Percentiles rank a stretch among this genome's conserved stretches.
These are phyloP conservation scores for Coccyzus lansbergi DNA, from an alignment of 2,797 vertebrate genomes.

Conservation along the genomic window DNA sequence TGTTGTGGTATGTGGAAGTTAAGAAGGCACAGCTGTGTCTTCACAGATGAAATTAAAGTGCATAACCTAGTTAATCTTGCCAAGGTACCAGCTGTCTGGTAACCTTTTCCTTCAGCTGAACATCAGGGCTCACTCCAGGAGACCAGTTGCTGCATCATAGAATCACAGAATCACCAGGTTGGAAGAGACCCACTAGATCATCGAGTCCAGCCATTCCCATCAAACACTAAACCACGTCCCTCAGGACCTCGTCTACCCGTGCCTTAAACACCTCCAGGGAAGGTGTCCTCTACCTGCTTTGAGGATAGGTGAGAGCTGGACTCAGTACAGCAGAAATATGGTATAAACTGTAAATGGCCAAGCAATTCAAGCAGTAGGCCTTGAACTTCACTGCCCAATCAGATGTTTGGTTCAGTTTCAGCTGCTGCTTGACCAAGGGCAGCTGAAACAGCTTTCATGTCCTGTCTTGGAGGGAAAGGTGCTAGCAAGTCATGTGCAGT, in stretches of 20 bases:
- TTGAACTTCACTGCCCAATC: not conserved
- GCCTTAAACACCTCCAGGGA: too few relatives aligned
- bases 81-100: not conserved
- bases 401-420: not conserved
- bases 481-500: not conserved
- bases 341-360: not conserved
- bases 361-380: not conserved
- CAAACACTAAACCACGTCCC: too few relatives aligned
- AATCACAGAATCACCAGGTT: too few relatives aligned
- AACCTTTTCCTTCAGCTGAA: not conserved
- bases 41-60: not conserved
- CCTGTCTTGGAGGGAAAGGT: not conserved
- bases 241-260: too few relatives aligned
- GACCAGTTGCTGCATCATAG: not conserved
- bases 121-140: not conserved
- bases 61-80: conserved; percentile 14
- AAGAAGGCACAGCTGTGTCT: not conserved
- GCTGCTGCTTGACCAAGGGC: not conserved
- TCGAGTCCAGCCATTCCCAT: too few relatives aligned
- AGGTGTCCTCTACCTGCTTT: not conserved
- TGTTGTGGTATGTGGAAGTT: not conserved
- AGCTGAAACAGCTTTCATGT: not conserved
- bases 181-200: too few relatives aligned
- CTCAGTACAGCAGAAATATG: not conserved
- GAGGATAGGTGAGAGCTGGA: not conserved